phyloP scores from a whole-genome alignment of 2,888 invertebrate species.

The Lycaena phlaeas region DNA sequence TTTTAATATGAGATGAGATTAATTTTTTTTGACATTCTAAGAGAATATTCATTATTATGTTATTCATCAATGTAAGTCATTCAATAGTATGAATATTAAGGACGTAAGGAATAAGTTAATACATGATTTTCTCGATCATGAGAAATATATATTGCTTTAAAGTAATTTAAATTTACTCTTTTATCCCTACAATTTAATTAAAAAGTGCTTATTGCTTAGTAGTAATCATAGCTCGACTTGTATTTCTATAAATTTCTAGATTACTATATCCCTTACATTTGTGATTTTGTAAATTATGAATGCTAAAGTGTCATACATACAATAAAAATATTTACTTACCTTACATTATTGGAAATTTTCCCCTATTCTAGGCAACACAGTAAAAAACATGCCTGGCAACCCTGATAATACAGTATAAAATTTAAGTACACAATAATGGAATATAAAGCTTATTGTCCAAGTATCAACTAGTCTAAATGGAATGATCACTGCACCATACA shows the following conservation, averaged over 20 bases:
- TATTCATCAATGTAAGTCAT: too few species aligned
- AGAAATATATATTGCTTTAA: too few species aligned
- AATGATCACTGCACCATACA: slow-evolving; percentile 20
- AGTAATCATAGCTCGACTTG: too few species aligned
- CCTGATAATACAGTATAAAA: not conserved
- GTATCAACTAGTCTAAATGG: slow-evolving; percentile 23
- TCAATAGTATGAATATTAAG: too few species aligned
- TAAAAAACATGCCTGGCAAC: not conserved
- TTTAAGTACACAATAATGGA: slow-evolving; percentile 16
- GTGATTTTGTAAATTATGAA: not conserved
- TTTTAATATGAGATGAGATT: not conserved
- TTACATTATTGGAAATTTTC: not conserved
- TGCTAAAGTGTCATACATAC: not conserved
- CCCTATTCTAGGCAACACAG: slow-evolving; percentile 1
- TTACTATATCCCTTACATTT: too few species aligned
- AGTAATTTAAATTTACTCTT: too few species aligned
- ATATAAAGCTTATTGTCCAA: slow-evolving; percentile 10
- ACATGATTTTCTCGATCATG: too few species aligned
- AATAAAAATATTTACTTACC: not conserved
- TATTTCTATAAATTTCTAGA: too few species aligned
- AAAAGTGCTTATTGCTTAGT: too few species aligned
- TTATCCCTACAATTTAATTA: too few species aligned
- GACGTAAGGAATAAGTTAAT: too few species aligned
- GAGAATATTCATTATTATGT: not conserved
- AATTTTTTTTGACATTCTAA: not conserved